These are phyloP conservation scores for Forbesichthys agassizii DNA, from an alignment of 2,113 vertebrate genomes.

Conservation along the genomic window DNA sequence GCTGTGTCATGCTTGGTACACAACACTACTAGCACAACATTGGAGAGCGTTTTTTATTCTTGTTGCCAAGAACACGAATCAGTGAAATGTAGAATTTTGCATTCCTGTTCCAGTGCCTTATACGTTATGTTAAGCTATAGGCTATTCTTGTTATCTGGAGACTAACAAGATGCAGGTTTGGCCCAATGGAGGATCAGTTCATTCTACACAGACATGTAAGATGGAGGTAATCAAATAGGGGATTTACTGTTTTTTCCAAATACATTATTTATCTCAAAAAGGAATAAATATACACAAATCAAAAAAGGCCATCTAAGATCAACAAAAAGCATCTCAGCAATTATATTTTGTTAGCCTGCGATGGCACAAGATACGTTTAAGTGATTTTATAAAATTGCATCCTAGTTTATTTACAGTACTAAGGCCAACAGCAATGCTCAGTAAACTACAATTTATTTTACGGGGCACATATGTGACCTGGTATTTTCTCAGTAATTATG, in stretches of 20 bases:
- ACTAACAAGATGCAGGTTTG: neutral
- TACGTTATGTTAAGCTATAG: neutral
- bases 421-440: slow-evolving; percentile 39
- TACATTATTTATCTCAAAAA: no score
- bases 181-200: no score
- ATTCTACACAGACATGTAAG: no score
- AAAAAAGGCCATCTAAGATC: slow-evolving; percentile 7
- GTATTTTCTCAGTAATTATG: slow-evolving; percentile 65
- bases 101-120: no score
- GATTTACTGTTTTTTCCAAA: no score
- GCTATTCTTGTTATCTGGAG: neutral
- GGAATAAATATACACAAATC: neutral
- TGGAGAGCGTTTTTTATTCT: no score
- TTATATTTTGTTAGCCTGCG: neutral
- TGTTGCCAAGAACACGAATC: no score
- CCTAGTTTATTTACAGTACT: slow-evolving; percentile 34
- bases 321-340: slow-evolving; percentile 1
- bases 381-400: slow-evolving; percentile 7
- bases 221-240: no score
- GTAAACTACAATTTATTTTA: slow-evolving; percentile 63
- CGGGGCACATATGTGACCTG: slow-evolving; percentile 60
- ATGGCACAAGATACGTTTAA: neutral
- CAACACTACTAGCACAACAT: no score
- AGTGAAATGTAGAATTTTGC: slow-evolving; percentile 4
- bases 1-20: slow-evolving; percentile 62